Conservation (phyloP, 2,888 invertebrate genomes). For the Urechis unicinctus region DNA sequence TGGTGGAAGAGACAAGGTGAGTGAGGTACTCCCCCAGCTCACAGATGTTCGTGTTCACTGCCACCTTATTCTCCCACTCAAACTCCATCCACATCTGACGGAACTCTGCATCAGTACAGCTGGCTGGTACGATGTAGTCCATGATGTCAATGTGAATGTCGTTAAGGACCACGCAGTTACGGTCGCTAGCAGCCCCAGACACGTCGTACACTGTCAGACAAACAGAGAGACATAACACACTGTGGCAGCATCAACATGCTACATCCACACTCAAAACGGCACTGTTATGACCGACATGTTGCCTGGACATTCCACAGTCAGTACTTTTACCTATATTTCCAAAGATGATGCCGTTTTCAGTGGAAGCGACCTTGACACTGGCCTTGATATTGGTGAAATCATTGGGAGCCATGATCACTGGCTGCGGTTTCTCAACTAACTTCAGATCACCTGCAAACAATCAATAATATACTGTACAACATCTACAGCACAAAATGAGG, state of each 20-base stretch:
- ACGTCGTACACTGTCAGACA: conserved; percentile 80
- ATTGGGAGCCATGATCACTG: conserved; percentile 89
- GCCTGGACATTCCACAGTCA: neutral
- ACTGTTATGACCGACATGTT: neutral
- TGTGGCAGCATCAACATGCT: neutral
- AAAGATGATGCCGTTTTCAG: conserved; percentile 99
- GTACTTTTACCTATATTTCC: conserved; percentile 78
- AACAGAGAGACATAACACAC: no score
- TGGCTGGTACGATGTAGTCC: conserved; percentile 79
- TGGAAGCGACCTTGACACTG: conserved; percentile 93
- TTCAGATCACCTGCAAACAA: conserved; percentile 74
- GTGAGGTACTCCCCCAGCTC: conserved; percentile 88
- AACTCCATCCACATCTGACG: conserved; percentile 99
- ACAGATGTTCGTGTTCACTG: conserved; percentile 83
- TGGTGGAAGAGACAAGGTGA: conserved; percentile 87
- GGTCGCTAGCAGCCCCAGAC: conserved; percentile 81
- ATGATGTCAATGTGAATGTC: conserved; percentile 99
- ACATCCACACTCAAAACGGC: neutral
- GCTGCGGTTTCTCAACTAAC: conserved; percentile 93
- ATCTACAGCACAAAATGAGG: no score
- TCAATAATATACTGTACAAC: no score
- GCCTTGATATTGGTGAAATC: conserved; percentile 98
- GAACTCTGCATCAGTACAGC: conserved; percentile 92
- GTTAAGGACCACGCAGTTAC: conserved; percentile 95
- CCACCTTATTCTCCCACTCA: conserved; percentile 99